phyloP scores from a whole-genome alignment of 2,888 invertebrate genomes.

The Calameuta pallipes region DNA sequence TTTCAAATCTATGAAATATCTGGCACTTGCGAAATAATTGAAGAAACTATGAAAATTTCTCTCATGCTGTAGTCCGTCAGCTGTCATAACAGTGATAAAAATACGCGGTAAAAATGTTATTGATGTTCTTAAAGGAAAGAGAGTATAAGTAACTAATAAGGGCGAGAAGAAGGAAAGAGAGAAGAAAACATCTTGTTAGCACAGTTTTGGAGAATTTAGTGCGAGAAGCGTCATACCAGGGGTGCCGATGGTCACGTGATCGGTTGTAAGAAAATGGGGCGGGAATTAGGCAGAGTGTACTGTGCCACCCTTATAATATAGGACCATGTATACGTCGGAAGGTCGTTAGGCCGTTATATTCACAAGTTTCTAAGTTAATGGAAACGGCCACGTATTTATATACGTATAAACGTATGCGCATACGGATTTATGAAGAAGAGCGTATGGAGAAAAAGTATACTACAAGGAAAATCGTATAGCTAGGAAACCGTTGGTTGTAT shows the following conservation, averaged over 20 bases:
- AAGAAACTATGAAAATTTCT: neutral
- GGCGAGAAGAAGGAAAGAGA: neutral
- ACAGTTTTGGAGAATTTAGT: neutral
- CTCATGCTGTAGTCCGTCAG: neutral
- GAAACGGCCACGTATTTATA: neutral
- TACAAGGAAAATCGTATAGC: constrained; percentile 18
- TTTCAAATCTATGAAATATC: neutral
- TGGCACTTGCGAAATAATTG: neutral
- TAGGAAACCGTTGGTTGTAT: neutral
- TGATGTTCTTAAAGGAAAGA: neutral
- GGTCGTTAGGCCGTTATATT: neutral
- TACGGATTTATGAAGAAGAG: constrained; percentile 18
- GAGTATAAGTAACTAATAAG: neutral
- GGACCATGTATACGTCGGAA: neutral
- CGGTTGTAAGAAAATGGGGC: neutral
- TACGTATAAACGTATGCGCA: constrained; percentile 8
- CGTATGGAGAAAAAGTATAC: constrained; percentile 18
- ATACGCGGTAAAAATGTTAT: neutral
- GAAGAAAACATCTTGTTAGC: neutral
- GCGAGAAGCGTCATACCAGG: neutral
- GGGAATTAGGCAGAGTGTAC: neutral
- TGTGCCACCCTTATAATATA: neutral
- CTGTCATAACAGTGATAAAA: neutral
- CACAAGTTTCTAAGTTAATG: neutral
- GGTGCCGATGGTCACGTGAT: neutral